Conservation (phyloP, 2,797 vertebrate genomes). For the Nannoperca obscura region DNA sequence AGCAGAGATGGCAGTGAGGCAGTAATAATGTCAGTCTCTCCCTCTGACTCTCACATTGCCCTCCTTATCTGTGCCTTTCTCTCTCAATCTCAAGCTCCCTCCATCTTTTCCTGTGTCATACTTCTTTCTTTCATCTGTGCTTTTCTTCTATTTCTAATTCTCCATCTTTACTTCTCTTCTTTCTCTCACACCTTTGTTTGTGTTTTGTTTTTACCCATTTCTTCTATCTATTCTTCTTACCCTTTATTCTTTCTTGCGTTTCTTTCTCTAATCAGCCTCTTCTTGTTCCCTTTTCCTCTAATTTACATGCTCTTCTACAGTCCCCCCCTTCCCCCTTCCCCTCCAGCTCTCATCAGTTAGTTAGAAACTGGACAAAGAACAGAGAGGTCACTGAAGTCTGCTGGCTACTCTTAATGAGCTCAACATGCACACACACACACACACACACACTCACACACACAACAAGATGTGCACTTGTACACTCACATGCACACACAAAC, state of each 20-base stretch:
- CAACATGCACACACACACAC: constrained; percentile 34
- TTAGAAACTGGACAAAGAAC: constrained; percentile 63
- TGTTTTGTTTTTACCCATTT: neutral
- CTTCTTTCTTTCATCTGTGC: neutral
- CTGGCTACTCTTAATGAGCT: constrained; percentile 69
- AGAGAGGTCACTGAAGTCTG: constrained; percentile 65
- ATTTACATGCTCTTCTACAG: constrained; percentile 48
- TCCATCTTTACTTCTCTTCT: neutral
- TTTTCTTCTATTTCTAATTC: neutral
- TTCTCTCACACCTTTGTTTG: neutral
- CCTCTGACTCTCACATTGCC: constrained; percentile 16
- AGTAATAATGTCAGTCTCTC: constrained; percentile 52
- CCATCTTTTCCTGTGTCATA: neutral
- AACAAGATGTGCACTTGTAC: constrained; percentile 15
- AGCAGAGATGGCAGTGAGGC: constrained; percentile 44
- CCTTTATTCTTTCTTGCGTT: constrained; percentile 15
- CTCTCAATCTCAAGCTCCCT: constrained; percentile 7
- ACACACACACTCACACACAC: constrained; percentile 1
- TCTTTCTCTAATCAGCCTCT: constrained; percentile 28
- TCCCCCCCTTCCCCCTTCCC: neutral
- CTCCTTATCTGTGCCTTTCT: constrained; percentile 33
- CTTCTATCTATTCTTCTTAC: neutral
- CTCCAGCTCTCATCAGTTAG: constrained; percentile 46
- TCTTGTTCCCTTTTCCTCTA: constrained; percentile 10
- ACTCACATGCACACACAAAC: constrained; percentile 26